phyloP scores from a whole-genome alignment of 2,888 invertebrate species.

The Scrobipalpa costella region DNA sequence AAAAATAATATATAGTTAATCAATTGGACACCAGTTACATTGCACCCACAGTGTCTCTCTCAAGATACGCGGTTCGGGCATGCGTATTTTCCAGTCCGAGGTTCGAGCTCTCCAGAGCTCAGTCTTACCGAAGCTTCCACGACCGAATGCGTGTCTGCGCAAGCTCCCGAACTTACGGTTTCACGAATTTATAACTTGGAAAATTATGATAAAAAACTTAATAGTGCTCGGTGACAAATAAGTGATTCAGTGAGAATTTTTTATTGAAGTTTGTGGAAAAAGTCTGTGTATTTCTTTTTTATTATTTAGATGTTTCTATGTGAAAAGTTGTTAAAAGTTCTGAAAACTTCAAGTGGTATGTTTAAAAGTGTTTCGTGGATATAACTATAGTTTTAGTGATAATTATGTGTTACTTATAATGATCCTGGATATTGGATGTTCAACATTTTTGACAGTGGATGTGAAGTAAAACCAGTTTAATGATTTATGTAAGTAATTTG shows the following conservation, averaged over 20 bases:
- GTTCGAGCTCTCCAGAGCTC: neutral
- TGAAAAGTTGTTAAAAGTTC: neutral
- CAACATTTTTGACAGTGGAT: neutral
- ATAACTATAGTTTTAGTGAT: neutral
- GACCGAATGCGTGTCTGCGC: neutral
- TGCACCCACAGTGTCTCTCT: too few relatives aligned
- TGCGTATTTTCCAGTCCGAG: neutral
- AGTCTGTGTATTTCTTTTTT: neutral
- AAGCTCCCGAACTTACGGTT: neutral
- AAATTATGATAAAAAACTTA: neutral
- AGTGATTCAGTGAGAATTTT: too few relatives aligned
- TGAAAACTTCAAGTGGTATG: neutral
- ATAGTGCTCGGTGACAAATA: neutral
- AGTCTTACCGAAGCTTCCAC: neutral
- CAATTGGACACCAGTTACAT: too few relatives aligned
- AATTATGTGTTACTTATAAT: neutral
- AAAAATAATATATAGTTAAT: too few relatives aligned
- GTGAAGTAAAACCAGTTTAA: neutral
- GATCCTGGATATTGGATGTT: neutral
- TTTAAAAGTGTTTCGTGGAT: slow-evolving; percentile 1
- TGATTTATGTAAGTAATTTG: slow-evolving; percentile 1
- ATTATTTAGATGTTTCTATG: too few relatives aligned
- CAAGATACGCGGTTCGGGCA: neutral
- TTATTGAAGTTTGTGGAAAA: neutral
- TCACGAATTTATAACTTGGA: neutral